A percentile compares a stretch with the other conserved stretches of the same genome.
These are phyloP conservation scores for Sycophaga agraensis DNA, from an alignment of 1,140 invertebrate species.

Conservation along the genomic window DNA sequence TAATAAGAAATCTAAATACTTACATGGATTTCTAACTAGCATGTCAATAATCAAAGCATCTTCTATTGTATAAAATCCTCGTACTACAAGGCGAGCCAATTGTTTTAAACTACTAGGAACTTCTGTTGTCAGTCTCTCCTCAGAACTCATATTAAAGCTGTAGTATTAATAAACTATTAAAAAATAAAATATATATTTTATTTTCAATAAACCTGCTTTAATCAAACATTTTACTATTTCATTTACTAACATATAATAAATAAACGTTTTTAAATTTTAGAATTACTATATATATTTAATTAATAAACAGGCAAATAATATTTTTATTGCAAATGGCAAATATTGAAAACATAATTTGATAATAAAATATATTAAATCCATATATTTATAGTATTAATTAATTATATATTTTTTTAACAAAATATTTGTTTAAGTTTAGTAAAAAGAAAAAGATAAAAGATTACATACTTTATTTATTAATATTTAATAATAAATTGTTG, in stretches of 20 bases:
- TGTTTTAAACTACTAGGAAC: constrained; percentile 89
- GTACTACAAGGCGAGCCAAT: constrained; percentile 82
- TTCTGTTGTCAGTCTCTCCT: constrained; percentile 70
- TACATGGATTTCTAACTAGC: constrained; percentile 89
- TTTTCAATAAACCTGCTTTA: too few relatives aligned
- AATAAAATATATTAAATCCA: too few relatives aligned
- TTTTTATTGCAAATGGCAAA: too few relatives aligned
- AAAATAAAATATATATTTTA: too few relatives aligned
- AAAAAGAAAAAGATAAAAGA: constrained; percentile 9
- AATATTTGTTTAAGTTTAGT: neutral
- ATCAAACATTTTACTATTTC: too few relatives aligned
- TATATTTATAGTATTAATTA: neutral
- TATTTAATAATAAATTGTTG: neutral
- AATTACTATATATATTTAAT: too few relatives aligned
- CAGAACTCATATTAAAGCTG: constrained; percentile 47
- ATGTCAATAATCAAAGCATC: constrained; percentile 94
- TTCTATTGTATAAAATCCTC: constrained; percentile 92
- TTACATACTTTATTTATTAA: constrained; percentile 17
- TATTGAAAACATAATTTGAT: too few relatives aligned
- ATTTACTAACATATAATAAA: too few relatives aligned
- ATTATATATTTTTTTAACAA: neutral
- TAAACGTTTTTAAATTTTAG: too few relatives aligned
- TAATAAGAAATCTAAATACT: constrained; percentile 42
- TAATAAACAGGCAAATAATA: too few relatives aligned
- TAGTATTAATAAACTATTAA: too few relatives aligned